Conservation (phyloP, 2,797 vertebrate genomes). For the Clarias laeviceps region DNA sequence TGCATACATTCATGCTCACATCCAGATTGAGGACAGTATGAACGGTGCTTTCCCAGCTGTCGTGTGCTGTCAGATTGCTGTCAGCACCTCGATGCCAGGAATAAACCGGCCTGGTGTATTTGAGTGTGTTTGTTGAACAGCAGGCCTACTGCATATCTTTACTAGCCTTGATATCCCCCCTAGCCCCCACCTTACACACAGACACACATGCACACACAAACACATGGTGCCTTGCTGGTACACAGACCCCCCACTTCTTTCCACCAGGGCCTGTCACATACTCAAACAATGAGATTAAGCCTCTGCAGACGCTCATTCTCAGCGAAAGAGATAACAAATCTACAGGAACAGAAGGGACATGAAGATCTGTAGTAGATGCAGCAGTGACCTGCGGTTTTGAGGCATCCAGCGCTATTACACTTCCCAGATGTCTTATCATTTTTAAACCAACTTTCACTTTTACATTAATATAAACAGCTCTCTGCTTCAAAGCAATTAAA, state of each 20-base stretch:
- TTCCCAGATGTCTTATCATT: neutral
- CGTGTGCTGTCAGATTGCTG: conserved; percentile 65
- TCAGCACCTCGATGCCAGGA: conserved; percentile 63
- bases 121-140: conserved; percentile 46
- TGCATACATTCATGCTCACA: conserved; percentile 23
- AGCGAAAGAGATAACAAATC: conserved; percentile 34
- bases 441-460: neutral
- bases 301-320: conserved; percentile 9
- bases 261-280: conserved; percentile 31
- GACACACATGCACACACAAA: conserved; percentile 6
- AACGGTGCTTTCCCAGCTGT: conserved; percentile 64
- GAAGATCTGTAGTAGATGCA: conserved; percentile 3
- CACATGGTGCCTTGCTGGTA: conserved; percentile 36
- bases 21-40: conserved; percentile 42
- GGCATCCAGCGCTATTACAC: neutral
- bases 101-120: conserved; percentile 50
- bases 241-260: conserved; percentile 40
- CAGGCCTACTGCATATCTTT: conserved; percentile 38
- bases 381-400: neutral
- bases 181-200: conserved; percentile 31
- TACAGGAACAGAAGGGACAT: conserved; percentile 8
- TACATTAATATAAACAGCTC: neutral
- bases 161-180: conserved; percentile 31
- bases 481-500: neutral
- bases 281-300: conserved; percentile 49